These are phyloP conservation scores for Ectemnius continuus DNA, from an alignment of 2,888 invertebrate species.

Conservation along the genomic window DNA sequence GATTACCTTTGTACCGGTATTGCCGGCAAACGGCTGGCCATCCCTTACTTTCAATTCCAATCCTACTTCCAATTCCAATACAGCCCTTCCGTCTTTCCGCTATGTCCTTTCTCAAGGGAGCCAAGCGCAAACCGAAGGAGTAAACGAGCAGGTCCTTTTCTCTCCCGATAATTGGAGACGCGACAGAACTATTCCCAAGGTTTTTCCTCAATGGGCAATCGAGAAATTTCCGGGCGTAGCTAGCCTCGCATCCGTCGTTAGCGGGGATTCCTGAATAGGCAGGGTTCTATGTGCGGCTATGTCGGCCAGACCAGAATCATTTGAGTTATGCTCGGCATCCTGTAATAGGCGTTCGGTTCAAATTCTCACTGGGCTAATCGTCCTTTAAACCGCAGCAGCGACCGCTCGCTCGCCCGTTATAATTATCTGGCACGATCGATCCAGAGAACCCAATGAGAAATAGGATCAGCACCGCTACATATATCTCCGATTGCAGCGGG, in stretches of 20 bases:
- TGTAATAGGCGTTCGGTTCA: slow-evolving; percentile 30
- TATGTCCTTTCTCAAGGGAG: no score
- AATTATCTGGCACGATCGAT: slow-evolving; percentile 64
- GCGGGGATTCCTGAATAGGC: slow-evolving; percentile 1
- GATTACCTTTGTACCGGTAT: slow-evolving; percentile 47
- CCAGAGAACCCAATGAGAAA: slow-evolving; percentile 12
- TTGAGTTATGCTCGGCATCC: slow-evolving; percentile 4
- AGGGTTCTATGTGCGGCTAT: slow-evolving; percentile 1
- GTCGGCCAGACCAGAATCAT: no score
- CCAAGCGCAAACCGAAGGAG: no score
- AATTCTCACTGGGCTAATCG: slow-evolving; percentile 47
- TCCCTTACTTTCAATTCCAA: slow-evolving; percentile 4
- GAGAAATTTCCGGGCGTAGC: no score
- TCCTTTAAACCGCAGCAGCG: slow-evolving; percentile 50
- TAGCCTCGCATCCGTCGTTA: not conserved
- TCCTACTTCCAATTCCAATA: not conserved
- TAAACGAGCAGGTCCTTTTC: no score
- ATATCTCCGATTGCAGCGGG: no score
- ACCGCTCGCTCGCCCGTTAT: slow-evolving; percentile 56
- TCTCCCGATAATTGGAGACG: no score
- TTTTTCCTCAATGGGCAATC: slow-evolving; percentile 2
- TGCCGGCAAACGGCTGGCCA: slow-evolving; percentile 19
- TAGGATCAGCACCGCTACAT: no score
- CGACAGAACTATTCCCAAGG: not conserved
- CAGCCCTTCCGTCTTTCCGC: no score